A percentile compares a stretch with the other conserved stretches of the same genome.
These are phyloP conservation scores for Tylochromis polylepis DNA, from an alignment of 2,113 vertebrate species.

Conservation along the genomic window DNA sequence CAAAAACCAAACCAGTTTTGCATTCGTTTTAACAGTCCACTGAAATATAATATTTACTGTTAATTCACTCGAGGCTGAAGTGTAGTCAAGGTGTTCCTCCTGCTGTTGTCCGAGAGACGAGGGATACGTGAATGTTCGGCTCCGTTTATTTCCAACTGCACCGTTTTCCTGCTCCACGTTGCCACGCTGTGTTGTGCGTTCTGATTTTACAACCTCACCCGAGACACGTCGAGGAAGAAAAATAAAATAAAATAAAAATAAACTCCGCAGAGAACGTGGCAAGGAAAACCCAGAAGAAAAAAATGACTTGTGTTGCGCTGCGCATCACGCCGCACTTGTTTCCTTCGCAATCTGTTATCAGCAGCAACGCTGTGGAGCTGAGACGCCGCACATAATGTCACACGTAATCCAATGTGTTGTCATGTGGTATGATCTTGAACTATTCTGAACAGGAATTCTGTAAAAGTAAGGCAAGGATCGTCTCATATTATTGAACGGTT, in stretches of 20 bases:
- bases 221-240: accelerated
- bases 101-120: background rate
- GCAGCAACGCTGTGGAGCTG: background rate
- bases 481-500: background rate
- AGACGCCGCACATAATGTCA: background rate
- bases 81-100: background rate
- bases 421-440: background rate
- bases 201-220: background rate
- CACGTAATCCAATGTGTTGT: no score
- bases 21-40: background rate
- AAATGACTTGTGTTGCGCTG: background rate
- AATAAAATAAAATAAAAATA: no score
- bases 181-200: no score
- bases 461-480: background rate
- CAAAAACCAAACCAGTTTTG: no score
- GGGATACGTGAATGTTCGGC: background rate
- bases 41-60: background rate
- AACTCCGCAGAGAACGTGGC: no score
- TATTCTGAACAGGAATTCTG: background rate
- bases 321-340: background rate
- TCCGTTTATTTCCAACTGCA: background rate
- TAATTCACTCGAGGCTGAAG: background rate
- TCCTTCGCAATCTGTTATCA: background rate
- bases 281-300: background rate
- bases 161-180: no score